These are phyloP conservation scores for Zaprionus nigranus DNA, from an alignment of 1,140 invertebrate species.

Conservation along the genomic window DNA sequence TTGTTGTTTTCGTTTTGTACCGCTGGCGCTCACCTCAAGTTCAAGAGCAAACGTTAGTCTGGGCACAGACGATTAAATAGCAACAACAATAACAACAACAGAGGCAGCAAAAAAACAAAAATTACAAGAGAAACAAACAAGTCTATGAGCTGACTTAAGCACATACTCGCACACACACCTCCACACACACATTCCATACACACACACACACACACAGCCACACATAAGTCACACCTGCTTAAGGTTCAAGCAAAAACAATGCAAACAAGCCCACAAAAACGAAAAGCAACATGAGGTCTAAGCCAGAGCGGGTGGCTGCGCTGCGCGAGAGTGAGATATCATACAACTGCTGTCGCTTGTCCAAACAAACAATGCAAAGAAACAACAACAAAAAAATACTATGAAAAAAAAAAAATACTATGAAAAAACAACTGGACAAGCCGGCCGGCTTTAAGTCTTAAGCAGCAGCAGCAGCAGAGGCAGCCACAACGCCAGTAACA, in stretches of 20 bases:
- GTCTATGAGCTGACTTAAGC: constrained; percentile 54
- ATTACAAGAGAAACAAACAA: constrained; percentile 59
- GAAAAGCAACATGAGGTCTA: constrained; percentile 51
- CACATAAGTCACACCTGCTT: constrained; percentile 71
- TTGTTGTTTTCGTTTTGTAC: constrained; percentile 10
- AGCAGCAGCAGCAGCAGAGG: not conserved
- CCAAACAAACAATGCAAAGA: constrained; percentile 45
- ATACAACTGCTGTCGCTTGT: constrained; percentile 33
- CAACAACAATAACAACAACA: constrained; percentile 44
- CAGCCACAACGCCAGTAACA: not conserved
- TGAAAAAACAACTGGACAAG: constrained; percentile 49
- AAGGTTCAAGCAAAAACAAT: constrained; percentile 47
- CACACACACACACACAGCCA: constrained; percentile 16
- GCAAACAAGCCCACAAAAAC: constrained; percentile 55
- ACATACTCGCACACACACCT: constrained; percentile 18
- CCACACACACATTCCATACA: constrained; percentile 5
- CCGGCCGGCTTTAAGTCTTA: constrained; percentile 60
- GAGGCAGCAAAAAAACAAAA: constrained; percentile 17
- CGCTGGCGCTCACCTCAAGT: constrained; percentile 66
- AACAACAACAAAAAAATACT: constrained; percentile 12
- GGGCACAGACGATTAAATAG: constrained; percentile 75
- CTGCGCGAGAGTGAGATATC: not conserved
- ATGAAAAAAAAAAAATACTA: constrained; percentile 23
- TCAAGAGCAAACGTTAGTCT: constrained; percentile 77
- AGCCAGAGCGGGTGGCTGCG: constrained; percentile 13